Percentiles rank a stretch among this genome's conserved stretches.
These are phyloP conservation scores for Melitaea cinxia DNA, from an alignment of 1,140 invertebrate species.

Conservation along the genomic window DNA sequence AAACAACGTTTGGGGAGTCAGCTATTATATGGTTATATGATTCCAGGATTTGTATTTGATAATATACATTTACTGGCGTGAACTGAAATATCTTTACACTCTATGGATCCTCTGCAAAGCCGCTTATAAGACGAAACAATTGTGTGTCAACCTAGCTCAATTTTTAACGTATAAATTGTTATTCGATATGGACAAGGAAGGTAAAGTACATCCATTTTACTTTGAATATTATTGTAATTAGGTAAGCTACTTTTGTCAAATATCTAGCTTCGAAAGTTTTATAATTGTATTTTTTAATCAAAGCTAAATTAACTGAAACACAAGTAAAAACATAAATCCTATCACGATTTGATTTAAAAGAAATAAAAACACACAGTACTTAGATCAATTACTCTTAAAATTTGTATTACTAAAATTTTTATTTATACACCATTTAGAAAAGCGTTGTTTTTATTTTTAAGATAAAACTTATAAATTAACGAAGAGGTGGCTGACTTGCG, in stretches of 20 bases:
- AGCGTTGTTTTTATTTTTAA: not conserved
- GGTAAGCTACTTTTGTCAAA: too few species aligned
- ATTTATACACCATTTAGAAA: not conserved
- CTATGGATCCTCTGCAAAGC: not conserved
- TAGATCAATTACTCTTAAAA: too few species aligned
- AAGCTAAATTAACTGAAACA: too few species aligned
- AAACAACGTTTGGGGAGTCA: too few species aligned
- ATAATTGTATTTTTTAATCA: too few species aligned
- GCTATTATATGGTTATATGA: not conserved
- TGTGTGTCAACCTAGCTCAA: not conserved
- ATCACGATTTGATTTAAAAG: too few species aligned
- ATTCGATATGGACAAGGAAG: slow-evolving; percentile 34
- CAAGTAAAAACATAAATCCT: too few species aligned
- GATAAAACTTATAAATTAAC: slow-evolving; percentile 32
- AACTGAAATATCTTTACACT: not conserved
- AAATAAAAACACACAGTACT: too few species aligned
- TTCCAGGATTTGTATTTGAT: not conserved
- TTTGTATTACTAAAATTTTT: not conserved
- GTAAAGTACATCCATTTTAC: slow-evolving; percentile 26
- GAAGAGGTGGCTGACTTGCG: slow-evolving; percentile 36
- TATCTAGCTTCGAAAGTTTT: too few species aligned
- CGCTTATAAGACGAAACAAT: not conserved
- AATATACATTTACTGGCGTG: not conserved
- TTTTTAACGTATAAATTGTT: slow-evolving; percentile 34
- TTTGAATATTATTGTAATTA: too few species aligned